phyloP scores from a whole-genome alignment of 2,113 vertebrate species.

The Otolemur garnettii region DNA sequence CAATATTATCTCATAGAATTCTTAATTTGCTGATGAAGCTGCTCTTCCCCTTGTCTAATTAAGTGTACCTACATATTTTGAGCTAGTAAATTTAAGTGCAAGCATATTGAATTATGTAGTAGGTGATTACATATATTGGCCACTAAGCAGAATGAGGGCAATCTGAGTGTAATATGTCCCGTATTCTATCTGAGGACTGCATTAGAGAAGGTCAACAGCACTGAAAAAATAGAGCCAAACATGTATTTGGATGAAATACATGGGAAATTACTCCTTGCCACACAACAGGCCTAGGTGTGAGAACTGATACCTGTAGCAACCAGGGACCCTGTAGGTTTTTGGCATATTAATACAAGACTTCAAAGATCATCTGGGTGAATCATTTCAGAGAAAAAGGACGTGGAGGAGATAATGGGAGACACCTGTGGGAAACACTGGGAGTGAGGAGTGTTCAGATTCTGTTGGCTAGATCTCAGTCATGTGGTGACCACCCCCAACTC shows the following conservation, averaged over 20 bases:
- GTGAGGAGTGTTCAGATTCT: neutral
- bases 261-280: neutral
- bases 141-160: conserved; percentile 45
- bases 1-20: conserved; percentile 57
- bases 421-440: neutral
- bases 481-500: neutral
- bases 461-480: neutral
- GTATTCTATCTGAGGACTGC: conserved; percentile 24
- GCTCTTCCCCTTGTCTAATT: conserved; percentile 70
- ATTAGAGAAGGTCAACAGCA: conserved; percentile 56
- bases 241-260: neutral
- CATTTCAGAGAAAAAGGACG: neutral
- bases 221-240: conserved; percentile 30
- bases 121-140: conserved; percentile 68
- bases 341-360: neutral
- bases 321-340: neutral
- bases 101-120: conserved; percentile 67
- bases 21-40: conserved; percentile 77
- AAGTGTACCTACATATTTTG: conserved; percentile 68
- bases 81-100: conserved; percentile 49
- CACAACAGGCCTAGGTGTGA: neutral
- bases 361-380: neutral
- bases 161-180: conserved; percentile 60
- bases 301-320: neutral
- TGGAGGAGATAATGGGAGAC: neutral